These are phyloP conservation scores for Bembecia ichneumoniformis DNA, from an alignment of 2,888 invertebrate genomes.

Conservation along the genomic window DNA sequence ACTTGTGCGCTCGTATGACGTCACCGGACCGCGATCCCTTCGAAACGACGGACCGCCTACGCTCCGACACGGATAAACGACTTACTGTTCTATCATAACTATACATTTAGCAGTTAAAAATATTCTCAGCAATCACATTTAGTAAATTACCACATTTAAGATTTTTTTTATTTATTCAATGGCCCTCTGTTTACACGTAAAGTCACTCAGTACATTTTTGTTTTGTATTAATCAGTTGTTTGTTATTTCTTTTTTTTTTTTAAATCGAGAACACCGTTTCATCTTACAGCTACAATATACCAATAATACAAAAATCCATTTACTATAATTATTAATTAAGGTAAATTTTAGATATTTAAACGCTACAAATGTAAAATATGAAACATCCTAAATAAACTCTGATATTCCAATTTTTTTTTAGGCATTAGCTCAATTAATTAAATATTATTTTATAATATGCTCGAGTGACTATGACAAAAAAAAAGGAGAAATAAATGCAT, in stretches of 20 bases:
- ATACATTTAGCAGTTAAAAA: constrained; percentile 66
- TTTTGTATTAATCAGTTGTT: constrained; percentile 68
- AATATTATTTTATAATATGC: constrained; percentile 51
- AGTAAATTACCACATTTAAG: constrained; percentile 65
- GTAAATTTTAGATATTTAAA: constrained; percentile 73
- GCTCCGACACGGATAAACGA: constrained; percentile 28
- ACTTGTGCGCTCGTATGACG: too few relatives aligned
- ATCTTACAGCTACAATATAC: constrained; percentile 70
- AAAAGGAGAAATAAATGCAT: constrained; percentile 66
- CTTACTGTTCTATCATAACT: constrained; percentile 59
- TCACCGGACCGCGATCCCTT: too few relatives aligned
- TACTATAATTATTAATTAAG: constrained; percentile 72
- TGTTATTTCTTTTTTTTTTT: constrained; percentile 33
- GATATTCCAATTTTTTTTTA: constrained; percentile 67
- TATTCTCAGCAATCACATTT: constrained; percentile 70
- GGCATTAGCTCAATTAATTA: constrained; percentile 71
- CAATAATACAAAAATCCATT: constrained; percentile 73
- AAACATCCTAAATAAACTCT: constrained; percentile 73
- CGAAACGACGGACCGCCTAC: too few relatives aligned
- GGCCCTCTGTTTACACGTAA: constrained; percentile 72
- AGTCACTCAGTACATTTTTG: constrained; percentile 71
- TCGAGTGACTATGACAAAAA: constrained; percentile 68
- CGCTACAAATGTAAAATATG: constrained; percentile 72
- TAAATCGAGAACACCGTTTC: constrained; percentile 61
- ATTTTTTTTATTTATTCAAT: constrained; percentile 67